Percentiles rank a stretch among this genome's conserved stretches.
Evolutionary conservation across 1,140 invertebrate species (phyloP).

Genomic region (Semibalanus balanoides): DNA sequence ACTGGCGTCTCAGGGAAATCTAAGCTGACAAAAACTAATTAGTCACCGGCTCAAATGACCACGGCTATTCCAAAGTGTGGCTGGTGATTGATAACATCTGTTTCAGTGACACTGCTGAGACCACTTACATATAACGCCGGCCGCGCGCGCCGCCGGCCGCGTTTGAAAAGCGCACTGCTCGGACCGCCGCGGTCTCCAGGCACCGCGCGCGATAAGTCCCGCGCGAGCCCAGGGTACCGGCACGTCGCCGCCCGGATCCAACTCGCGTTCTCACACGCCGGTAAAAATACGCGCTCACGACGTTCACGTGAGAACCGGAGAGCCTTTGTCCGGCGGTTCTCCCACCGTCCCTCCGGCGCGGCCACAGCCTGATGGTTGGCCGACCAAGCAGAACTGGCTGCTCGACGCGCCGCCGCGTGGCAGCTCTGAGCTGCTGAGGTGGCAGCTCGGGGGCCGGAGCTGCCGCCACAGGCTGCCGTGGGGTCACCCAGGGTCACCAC

Average conservation of each 20-base stretch:
- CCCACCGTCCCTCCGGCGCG: no score
- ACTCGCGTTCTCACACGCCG: background rate
- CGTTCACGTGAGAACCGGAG: background rate
- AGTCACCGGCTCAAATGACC: background rate
- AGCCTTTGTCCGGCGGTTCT: background rate
- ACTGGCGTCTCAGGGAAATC: background rate
- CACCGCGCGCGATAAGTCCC: no score
- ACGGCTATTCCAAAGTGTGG: background rate
- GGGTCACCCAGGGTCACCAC: no score
- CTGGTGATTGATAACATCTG: background rate
- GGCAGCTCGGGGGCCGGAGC: background rate
- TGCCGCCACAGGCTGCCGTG: background rate
- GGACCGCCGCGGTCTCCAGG: no score
- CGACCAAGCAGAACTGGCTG: background rate
- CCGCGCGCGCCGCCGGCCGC: no score
- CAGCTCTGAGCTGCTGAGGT: no score
- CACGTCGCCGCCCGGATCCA: no score
- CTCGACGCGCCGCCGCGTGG: no score
- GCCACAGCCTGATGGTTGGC: background rate
- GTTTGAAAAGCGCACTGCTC: no score
- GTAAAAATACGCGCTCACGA: background rate
- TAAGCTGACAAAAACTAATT: background rate
- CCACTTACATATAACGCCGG: background rate
- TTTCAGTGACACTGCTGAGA: background rate
- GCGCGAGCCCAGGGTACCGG: no score